Percentiles rank a stretch among this genome's conserved stretches.
phyloP scores from a whole-genome alignment of 2,113 vertebrate species.

The Psilopsiagon aurifrons region DNA sequence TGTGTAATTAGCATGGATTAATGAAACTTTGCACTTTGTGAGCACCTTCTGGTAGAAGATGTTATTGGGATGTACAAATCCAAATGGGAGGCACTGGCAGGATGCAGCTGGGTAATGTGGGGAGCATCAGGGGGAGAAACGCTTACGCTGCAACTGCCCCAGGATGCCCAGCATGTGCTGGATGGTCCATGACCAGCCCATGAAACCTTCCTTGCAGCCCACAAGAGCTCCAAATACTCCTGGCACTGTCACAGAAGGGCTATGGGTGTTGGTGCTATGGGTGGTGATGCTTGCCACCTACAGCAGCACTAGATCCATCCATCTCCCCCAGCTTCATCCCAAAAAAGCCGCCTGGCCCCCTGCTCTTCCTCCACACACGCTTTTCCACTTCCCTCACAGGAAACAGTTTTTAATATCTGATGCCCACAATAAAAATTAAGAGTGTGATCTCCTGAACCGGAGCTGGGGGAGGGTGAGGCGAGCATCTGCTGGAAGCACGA shows the following conservation, averaged over 20 bases:
- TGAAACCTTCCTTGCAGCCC: not conserved
- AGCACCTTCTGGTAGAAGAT: not conserved
- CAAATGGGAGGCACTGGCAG: fast-evolving
- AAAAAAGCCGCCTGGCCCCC: fast-evolving
- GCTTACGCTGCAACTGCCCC: not conserved
- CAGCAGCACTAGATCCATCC: not conserved
- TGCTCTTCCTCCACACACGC: not conserved
- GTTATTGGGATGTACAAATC: not conserved
- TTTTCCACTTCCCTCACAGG: not conserved
- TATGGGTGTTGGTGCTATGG: fast-evolving
- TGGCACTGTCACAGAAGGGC: fast-evolving
- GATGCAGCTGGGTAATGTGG: not conserved
- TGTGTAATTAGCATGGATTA: not conserved
- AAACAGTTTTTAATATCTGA: not conserved
- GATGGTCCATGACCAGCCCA: not conserved
- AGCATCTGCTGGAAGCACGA: not conserved
- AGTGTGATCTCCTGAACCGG: not conserved
- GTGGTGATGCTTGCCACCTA: not conserved
- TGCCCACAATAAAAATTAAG: not conserved
- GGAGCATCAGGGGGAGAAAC: not conserved
- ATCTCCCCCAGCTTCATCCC: not conserved
- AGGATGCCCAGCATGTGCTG: not conserved
- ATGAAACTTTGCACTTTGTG: not conserved
- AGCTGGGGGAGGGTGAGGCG: not conserved
- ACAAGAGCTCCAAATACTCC: not conserved